Percentiles rank a stretch among this genome's conserved stretches.
Evolutionary conservation across 2,113 vertebrate species (phyloP).

Genomic region (Reinhardtius hippoglossoides): DNA sequence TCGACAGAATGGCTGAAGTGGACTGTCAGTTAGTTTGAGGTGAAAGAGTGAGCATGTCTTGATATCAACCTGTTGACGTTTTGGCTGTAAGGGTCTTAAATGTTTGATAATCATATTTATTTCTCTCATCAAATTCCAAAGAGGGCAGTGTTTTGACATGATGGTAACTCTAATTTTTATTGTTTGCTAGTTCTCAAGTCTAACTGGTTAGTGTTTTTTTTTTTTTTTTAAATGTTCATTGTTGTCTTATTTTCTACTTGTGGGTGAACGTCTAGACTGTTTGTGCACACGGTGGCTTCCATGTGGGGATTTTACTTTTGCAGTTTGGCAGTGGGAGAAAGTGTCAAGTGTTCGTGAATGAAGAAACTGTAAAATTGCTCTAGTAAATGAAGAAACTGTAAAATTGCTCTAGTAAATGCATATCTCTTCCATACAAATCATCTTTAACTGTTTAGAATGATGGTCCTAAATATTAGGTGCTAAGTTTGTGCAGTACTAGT

Average conservation of each 20-base stretch:
- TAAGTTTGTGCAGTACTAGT: background rate
- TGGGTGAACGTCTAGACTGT: background rate
- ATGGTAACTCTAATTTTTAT: background rate
- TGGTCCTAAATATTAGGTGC: background rate
- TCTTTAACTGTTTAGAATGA: background rate
- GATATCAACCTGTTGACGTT: slow-evolving; percentile 5
- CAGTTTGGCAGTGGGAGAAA: background rate
- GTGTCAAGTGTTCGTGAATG: background rate
- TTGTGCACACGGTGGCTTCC: background rate
- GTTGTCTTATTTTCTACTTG: background rate
- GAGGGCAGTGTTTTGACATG: slow-evolving; percentile 6
- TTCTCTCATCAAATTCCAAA: slow-evolving; percentile 51
- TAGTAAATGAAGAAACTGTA: slow-evolving; percentile 1
- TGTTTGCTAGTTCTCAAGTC: background rate
- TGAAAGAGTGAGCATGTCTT: no score
- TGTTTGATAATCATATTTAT: slow-evolving; percentile 54
- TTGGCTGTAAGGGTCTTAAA: background rate
- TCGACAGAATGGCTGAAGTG: no score
- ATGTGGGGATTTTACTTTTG: slow-evolving; percentile 10
- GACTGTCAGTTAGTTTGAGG: no score
- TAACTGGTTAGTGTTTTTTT: background rate
- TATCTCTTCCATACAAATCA: background rate
- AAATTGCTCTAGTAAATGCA: background rate
- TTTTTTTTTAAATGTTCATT: background rate
- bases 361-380: no score